Evolutionary conservation across 2,113 vertebrate genomes (phyloP).

Genomic region (Festucalex cinctus): DNA sequence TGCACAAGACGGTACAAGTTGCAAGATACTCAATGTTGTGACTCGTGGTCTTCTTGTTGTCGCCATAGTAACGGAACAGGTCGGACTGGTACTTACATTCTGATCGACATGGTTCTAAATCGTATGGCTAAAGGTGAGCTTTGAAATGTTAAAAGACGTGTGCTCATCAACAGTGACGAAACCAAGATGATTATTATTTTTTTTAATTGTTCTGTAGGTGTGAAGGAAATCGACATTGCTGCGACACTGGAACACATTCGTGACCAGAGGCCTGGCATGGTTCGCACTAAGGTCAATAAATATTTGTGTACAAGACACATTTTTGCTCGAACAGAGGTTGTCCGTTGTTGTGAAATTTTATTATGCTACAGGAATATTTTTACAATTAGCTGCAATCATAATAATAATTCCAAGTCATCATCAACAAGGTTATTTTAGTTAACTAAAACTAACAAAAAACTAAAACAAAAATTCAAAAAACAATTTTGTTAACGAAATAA

Average conservation of each 20-base stretch:
- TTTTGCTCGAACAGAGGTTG: background rate
- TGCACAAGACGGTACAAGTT: no score
- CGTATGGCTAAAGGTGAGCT: conserved; percentile 96
- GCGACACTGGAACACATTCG: conserved; percentile 95
- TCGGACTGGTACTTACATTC: conserved; percentile 92
- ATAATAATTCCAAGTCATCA: background rate
- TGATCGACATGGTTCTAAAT: conserved; percentile 97
- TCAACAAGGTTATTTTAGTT: no score
- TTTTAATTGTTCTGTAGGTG: conserved; percentile 76
- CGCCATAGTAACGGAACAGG: conserved; percentile 87
- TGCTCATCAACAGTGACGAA: background rate
- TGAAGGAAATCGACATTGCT: conserved; percentile 98
- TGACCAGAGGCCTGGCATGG: conserved; percentile 94
- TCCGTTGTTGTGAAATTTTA: no score
- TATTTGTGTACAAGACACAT: background rate
- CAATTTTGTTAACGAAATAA: no score
- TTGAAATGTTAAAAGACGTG: background rate
- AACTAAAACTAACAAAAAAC: no score
- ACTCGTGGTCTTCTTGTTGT: conserved; percentile 3
- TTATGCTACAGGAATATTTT: background rate
- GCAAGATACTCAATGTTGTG: background rate
- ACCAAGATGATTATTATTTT: background rate
- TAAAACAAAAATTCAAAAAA: no score
- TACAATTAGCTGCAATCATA: background rate
- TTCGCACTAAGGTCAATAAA: conserved; percentile 71